A percentile compares a stretch with the other conserved stretches of the same genome.
Conservation (phyloP, 2,113 vertebrate genomes). For the Acinonyx jubatus region DNA sequence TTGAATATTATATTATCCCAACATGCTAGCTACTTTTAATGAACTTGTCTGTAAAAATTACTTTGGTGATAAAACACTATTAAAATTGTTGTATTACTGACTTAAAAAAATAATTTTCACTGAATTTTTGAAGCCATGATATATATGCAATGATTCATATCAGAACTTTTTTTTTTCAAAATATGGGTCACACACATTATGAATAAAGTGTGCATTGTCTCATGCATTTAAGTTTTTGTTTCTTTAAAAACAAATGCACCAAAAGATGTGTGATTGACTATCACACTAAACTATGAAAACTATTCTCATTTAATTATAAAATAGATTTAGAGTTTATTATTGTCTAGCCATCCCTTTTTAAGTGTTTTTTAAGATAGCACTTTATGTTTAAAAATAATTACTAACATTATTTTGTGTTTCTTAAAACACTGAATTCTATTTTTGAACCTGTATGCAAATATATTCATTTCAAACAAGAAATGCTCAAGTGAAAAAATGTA, state of each 20-base stretch:
- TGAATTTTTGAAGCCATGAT: neutral
- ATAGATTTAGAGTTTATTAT: constrained; percentile 24
- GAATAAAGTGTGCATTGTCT: neutral
- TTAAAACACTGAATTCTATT: neutral
- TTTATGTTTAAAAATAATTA: neutral
- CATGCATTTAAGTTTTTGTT: neutral
- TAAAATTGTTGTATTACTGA: neutral
- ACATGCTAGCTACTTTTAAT: neutral
- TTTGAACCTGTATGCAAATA: constrained; percentile 12
- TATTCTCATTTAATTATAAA: neutral
- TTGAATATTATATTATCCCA: neutral
- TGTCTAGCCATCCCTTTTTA: neutral
- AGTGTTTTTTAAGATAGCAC: neutral
- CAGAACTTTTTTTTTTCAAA: neutral
- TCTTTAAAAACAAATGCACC: neutral
- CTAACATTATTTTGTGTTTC: neutral
- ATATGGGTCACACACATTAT: neutral
- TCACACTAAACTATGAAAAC: neutral
- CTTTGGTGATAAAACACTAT: neutral
- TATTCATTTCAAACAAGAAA: constrained; percentile 45
- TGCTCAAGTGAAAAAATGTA: neutral
- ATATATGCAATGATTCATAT: neutral
- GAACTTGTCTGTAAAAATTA: neutral
- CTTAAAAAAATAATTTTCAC: neutral
- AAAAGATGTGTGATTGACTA: neutral